Base-by-base conservation (phyloP, 2,888 invertebrate species). In the Agyllia agylla region DNA sequence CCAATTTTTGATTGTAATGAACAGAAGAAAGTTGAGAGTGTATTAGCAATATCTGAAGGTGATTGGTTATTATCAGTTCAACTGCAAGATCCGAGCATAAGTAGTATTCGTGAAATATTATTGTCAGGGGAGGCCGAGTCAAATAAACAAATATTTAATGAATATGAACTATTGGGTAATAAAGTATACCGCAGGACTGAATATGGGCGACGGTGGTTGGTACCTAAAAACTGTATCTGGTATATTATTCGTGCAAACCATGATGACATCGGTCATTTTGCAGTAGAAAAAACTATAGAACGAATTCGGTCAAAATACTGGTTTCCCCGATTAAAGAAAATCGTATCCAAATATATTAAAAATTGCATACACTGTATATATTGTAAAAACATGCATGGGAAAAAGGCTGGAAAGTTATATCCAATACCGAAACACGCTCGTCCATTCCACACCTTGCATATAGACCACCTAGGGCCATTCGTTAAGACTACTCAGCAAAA, bases 231-330 rank as follows among this genome's bases (percentile, higher is more conserved):
- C 5, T 91, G 91, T 35, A 86, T 92, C 15, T 95, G 93, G 94
- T 91, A 94, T 42, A 49, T 89, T 11, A 89, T 89, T 82, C 27
- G 86, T 17, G 9, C 84, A 38, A 91, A 91, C 27, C 95, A 95
- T 80, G 95, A 95, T 83, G 94, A 95, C 35, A 64, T 93, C 20
- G 95, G 95, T 15, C 95, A 95, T 87, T 95, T 94, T 86, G 89
- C 91, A 0, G 64, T 93, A 0, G 92, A 94, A n/a, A 94, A 94
- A 88, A 91, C 95, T 27, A 17, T 94, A 24, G 92, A 94, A 87
- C 86, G 91, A 81, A 91, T 95, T 20, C 84, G 75, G 27, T 75
- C 77, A 9, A 86, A 85, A 70, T 95, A 90, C 87, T 95, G 95
- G 94, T 95, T 95, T 85, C 91, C 93, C 13, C 75, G 88, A 38